These are phyloP conservation scores for Eudasyphora cyanicolor DNA, from an alignment of 2,888 invertebrate species.

Conservation along the genomic window DNA sequence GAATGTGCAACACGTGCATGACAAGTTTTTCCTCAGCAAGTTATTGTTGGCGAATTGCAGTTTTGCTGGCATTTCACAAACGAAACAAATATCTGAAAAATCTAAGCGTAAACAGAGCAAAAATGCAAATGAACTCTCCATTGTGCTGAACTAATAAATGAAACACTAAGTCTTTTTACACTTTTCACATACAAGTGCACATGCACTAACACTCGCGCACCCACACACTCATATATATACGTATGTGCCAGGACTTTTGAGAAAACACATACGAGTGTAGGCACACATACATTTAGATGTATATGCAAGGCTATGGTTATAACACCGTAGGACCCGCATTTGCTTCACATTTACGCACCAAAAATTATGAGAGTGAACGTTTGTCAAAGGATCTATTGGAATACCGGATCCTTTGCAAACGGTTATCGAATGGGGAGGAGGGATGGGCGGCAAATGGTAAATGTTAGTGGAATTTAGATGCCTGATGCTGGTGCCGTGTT, in stretches of 20 bases:
- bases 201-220: background rate
- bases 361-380: conserved; percentile 21
- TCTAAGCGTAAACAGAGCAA: conserved; percentile 49
- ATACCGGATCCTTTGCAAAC: background rate
- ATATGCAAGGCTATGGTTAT: too few relatives aligned
- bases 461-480: background rate
- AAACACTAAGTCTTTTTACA: conserved; percentile 23
- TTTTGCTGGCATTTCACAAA: background rate
- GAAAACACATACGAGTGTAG: background rate
- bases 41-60: background rate
- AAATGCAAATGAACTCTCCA: conserved; percentile 61
- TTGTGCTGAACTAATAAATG: conserved; percentile 61
- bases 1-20: background rate
- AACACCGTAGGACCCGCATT: conserved; percentile 18
- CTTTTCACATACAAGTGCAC: conserved; percentile 15
- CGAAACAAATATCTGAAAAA: conserved; percentile 28
- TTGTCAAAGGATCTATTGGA: conserved; percentile 13
- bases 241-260: background rate
- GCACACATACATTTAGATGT: background rate
- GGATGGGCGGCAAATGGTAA: background rate
- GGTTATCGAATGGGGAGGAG: background rate
- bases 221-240: background rate
- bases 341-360: conserved; percentile 6
- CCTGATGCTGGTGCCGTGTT: background rate
- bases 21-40: background rate